phyloP scores from a whole-genome alignment of 2,113 vertebrate species.

The Megaceryle torquata region DNA sequence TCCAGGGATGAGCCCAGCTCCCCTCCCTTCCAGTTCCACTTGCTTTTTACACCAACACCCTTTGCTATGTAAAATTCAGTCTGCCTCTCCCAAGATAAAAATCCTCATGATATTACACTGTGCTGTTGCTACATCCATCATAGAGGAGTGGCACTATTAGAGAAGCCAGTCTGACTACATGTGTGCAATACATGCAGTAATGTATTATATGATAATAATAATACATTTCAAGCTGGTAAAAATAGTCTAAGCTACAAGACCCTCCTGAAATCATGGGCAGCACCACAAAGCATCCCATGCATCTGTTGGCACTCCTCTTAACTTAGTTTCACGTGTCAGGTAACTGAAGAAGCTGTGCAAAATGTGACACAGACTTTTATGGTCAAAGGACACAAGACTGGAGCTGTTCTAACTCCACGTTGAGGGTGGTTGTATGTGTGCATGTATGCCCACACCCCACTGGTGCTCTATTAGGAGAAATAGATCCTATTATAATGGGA shows the following conservation, averaged over 20 bases:
- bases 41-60: neutral
- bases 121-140: neutral
- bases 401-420: neutral
- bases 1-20: neutral
- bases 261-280: neutral
- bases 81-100: neutral
- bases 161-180: neutral
- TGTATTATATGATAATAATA: neutral
- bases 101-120: fast-evolving
- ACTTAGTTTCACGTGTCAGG: neutral
- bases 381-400: neutral
- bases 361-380: neutral
- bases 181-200: neutral
- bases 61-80: neutral
- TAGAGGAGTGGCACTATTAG: neutral
- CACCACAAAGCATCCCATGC: neutral
- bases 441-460: neutral
- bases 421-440: neutral
- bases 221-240: neutral
- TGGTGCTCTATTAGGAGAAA: neutral
- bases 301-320: neutral
- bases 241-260: neutral
- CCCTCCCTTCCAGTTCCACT: neutral
- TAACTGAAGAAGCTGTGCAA: neutral
- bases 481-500: neutral